Evolutionary conservation across 2,113 vertebrate genomes (phyloP).

Genomic region (Cyphomyrus plagiostoma): DNA sequence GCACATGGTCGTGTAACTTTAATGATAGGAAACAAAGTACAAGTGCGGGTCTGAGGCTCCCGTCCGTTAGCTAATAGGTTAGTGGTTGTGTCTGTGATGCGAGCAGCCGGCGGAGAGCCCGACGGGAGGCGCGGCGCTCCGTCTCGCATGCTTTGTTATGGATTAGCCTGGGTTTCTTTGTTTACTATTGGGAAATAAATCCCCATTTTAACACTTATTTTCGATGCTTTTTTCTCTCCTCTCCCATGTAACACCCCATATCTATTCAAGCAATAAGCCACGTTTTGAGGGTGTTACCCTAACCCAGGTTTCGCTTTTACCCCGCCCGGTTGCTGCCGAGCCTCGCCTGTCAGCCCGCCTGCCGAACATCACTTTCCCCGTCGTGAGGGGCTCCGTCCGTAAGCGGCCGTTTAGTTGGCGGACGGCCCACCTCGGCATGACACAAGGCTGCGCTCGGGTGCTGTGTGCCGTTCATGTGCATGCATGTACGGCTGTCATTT

Average conservation of each 20-base stretch:
- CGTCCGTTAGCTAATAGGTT: not conserved
- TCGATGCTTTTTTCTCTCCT: not conserved
- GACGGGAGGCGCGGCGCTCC: not conserved
- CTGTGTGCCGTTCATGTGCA: not conserved
- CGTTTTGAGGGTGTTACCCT: not conserved
- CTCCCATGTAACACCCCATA: not conserved
- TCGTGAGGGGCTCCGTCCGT: not conserved
- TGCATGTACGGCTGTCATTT: not conserved
- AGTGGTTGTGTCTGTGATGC: not conserved
- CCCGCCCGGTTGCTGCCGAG: not conserved
- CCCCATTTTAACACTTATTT: not conserved
- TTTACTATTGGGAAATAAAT: not conserved
- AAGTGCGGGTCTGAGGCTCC: not conserved
- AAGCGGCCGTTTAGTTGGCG: not conserved
- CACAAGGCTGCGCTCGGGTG: not conserved
- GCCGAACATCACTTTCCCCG: not conserved
- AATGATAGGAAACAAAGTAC: not conserved
- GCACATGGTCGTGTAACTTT: not conserved
- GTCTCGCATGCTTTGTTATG: conserved; percentile 9
- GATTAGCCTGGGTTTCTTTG: conserved; percentile 10
- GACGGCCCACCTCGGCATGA: not conserved
- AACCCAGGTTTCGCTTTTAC: not conserved
- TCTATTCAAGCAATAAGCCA: not conserved
- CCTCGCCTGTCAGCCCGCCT: not conserved
- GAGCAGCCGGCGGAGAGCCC: not conserved